A percentile compares a stretch with the other conserved stretches of the same genome.
Evolutionary conservation across 2,113 vertebrate genomes (phyloP).

Genomic region (Dipodomys stephensi): DNA sequence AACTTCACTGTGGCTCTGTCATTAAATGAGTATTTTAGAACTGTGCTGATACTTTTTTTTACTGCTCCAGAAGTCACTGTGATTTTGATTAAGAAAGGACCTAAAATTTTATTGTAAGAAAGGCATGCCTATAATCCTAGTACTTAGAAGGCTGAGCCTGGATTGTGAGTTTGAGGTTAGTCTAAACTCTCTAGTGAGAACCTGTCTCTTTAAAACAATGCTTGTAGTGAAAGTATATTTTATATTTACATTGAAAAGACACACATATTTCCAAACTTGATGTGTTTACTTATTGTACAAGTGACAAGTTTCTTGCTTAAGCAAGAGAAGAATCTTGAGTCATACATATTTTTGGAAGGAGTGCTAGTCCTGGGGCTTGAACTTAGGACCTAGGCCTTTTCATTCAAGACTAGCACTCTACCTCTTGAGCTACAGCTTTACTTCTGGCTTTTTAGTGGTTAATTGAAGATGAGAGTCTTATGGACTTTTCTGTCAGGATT

Average conservation of each 20-base stretch:
- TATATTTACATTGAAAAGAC: background rate
- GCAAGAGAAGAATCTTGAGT: background rate
- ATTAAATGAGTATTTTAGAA: constrained; percentile 42
- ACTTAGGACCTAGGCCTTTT: no score
- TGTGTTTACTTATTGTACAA: background rate
- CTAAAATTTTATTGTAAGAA: background rate
- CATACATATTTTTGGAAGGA: background rate
- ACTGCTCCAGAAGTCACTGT: background rate
- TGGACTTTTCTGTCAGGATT: no score
- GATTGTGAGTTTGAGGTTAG: no score
- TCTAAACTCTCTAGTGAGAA: no score
- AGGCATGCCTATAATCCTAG: background rate
- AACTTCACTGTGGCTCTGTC: background rate
- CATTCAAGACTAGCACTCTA: no score
- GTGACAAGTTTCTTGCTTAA: background rate
- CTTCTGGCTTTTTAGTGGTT: no score
- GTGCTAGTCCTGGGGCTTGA: no score
- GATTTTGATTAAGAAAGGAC: background rate
- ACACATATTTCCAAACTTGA: background rate
- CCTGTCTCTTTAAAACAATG: no score
- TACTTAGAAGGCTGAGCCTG: no score
- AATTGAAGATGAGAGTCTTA: no score
- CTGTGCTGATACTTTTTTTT: background rate
- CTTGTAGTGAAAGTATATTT: background rate
- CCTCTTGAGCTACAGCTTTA: no score